phyloP scores from a whole-genome alignment of 2,113 vertebrate species.

The Myotis lucifugus region DNA sequence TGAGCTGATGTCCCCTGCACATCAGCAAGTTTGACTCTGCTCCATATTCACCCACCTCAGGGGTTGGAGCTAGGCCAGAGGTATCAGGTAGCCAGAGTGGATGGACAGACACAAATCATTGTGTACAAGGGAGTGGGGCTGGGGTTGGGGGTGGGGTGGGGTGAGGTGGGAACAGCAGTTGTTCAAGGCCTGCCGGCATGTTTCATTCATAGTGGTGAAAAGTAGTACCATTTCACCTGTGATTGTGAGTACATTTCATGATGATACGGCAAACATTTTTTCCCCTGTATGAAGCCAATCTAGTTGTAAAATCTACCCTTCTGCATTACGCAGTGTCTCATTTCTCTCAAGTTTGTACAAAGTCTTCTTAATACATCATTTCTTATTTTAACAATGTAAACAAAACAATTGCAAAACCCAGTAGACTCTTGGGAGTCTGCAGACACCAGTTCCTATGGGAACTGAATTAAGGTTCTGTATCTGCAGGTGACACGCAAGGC shows the following conservation, averaged over 20 bases:
- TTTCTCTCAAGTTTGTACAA: background rate
- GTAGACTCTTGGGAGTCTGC: background rate
- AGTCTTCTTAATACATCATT: background rate
- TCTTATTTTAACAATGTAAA: conserved; percentile 29
- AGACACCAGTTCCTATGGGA: background rate
- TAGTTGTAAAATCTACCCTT: background rate
- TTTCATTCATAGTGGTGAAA: background rate
- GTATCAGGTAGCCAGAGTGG: background rate
- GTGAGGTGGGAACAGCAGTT: background rate
- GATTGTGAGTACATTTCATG: background rate
- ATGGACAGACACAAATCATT: background rate
- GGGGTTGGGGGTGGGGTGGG: background rate
- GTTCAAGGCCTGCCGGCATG: background rate
- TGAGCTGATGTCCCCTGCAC: background rate
- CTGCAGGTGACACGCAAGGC: background rate
- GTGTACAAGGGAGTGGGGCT: background rate
- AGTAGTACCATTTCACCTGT: background rate
- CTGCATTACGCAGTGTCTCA: background rate
- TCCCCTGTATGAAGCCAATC: background rate
- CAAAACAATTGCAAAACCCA: background rate
- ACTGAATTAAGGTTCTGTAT: background rate
- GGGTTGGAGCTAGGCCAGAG: background rate
- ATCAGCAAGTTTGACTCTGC: background rate
- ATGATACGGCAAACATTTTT: background rate
- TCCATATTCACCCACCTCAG: background rate